Evolutionary conservation across 2,797 vertebrate genomes (phyloP).

Genomic region (Propithecus perrieri): DNA sequence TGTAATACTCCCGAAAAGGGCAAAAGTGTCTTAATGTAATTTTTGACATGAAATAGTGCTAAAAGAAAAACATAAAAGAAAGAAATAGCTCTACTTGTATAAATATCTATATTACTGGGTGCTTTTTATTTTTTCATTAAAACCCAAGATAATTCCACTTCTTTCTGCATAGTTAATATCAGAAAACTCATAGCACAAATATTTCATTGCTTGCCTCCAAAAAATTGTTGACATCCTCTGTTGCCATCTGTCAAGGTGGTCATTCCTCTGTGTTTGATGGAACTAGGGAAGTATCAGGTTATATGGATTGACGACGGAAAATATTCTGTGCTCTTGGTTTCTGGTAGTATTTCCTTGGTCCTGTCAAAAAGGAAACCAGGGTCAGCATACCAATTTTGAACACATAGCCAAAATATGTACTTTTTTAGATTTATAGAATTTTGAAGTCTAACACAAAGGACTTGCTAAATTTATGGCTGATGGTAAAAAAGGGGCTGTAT

Average conservation of each 20-base stretch:
- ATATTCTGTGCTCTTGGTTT: conserved; percentile 70
- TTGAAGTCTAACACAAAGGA: conserved; percentile 2
- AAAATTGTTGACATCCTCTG: conserved; percentile 74
- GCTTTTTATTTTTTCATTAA: conserved; percentile 28
- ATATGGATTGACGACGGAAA: conserved; percentile 47
- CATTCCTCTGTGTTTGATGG: conserved; percentile 59
- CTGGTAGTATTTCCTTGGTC: conserved; percentile 67
- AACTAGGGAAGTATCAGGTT: conserved; percentile 21
- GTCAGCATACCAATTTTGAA: conserved; percentile 50
- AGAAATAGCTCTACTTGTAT: neutral
- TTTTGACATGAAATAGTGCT: neutral
- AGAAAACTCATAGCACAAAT: conserved; percentile 56
- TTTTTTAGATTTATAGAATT: neutral
- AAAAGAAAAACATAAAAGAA: neutral
- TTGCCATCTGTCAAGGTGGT: conserved; percentile 65
- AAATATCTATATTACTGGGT: conserved; percentile 2
- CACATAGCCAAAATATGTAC: neutral
- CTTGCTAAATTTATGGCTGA: conserved; percentile 15
- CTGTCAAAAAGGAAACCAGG: conserved; percentile 65
- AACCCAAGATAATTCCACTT: conserved; percentile 24
- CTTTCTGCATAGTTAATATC: conserved; percentile 18
- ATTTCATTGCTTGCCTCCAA: conserved; percentile 78
- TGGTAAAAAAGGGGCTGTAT: neutral
- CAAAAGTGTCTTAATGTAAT: neutral
- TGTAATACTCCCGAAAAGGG: neutral